Evolutionary conservation across 2,797 vertebrate species (phyloP), one percentile per base, ranked within the genome.

Genomic region (Leptodactylus fallax): DNA sequence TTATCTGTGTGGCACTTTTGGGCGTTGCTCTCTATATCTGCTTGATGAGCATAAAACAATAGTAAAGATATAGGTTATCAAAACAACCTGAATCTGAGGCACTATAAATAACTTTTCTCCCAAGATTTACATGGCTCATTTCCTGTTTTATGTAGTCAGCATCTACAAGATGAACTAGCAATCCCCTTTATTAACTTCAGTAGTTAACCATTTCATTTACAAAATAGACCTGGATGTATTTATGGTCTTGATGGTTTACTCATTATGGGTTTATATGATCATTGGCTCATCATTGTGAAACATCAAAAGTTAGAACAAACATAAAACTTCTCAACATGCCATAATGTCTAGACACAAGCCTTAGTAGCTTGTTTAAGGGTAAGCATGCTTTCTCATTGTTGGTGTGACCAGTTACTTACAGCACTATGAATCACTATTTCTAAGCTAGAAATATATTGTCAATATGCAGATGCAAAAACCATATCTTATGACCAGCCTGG

Each of bases 291-390:
- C 27, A 60, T 51, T 87, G 47, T 60, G 55, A 87, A 65, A 84
- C 81, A 79, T 84, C 51, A 79, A 56, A 65, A 49, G 27, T 17
- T 61, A 83, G 61, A 78, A 79, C 55, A 17, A 56, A 69, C 65
- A 61, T 61, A 60, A 53, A 80, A 72, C 25, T 49, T 81, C 55
- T 58, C 55, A 71, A 49, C 58, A 56, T 83, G 60, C 49, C 81
- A 78, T 58, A 45, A 79, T 83, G 86, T 87, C 86, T 87, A 87
- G 86, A 83, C 81, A 83, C 51, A 49, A 53, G 27, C 25, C 86
- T 65, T 17, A 81, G 56, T 81, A 74, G 13, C 36, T 60, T 81
- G 60, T 55, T 47, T 74, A 81, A 86, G 72, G 58, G 25, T 55
- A 58, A 86, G 49, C 76, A 58, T 60, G 27, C 53, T 14, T 69